Base-by-base conservation (phyloP, 1,140 invertebrate species). In the Zaprionus gabonicus region DNA sequence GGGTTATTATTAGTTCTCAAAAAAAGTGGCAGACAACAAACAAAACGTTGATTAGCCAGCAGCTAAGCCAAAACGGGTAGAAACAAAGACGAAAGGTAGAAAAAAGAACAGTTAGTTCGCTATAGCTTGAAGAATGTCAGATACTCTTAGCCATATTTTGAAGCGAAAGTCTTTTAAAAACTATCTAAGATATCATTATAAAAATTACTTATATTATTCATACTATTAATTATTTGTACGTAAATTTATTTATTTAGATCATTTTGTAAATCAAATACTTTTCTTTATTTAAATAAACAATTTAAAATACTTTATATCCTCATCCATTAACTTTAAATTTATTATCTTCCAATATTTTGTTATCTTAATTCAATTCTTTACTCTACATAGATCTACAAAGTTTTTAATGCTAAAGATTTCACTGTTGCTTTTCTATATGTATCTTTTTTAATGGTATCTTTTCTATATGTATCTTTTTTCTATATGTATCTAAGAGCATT, bases 11-110 rank as follows among this genome's bases (percentile, higher is more conserved):
- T 62, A 73, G 71, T 76, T 58, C 56, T 77, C 63, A 23, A 46
- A 44, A 28, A 59, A 27, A 27, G 5, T 41, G 36, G 23, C 58
- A 20, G 55, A 71, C 53, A 68, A 72, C 46, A 70, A 68, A 79
- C 79, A 73, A 79, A 74, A 36, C 76, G 71, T 79, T 85, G 82
- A 85, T 86, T 85, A 85, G 79, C 44, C 65, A 51, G 57, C 70
- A 67, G 36, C n/a, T 44, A 66, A 66, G n/a, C 27, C 57, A 44
- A 74, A 56, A 17, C 27, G 27, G 51, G 72, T 51, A 67, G 66
- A 27, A 20, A 27, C 31, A 31, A 55, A 20, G 23, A 78, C 62
- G 59, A 65, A 73, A 57, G 17, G 34, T 57, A 6, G 12, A 49
- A 20, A 41, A 13, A 63, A 70, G 41, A 75, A 69, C 59, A 53